Percentiles rank a stretch among this genome's conserved stretches.
Conservation (phyloP, 2,797 vertebrate genomes). For the Chelidonichthys spinosus region DNA sequence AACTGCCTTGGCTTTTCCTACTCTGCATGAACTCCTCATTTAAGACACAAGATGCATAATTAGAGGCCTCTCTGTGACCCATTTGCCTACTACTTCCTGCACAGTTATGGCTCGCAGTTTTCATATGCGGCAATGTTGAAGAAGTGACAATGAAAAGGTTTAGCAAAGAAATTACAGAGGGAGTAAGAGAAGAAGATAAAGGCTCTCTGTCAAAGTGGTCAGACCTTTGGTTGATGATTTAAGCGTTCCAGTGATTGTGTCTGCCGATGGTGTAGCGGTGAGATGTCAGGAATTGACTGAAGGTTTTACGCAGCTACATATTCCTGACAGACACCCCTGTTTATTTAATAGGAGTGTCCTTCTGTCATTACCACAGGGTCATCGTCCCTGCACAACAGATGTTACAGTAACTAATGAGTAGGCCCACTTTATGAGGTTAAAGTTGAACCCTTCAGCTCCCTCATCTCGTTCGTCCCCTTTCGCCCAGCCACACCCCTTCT, state of each 20-base stretch:
- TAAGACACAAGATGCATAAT: conserved; percentile 46
- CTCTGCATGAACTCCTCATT: conserved; percentile 34
- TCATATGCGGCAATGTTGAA: conserved; percentile 19
- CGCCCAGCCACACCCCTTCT: conserved; percentile 61
- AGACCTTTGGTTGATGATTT: conserved; percentile 50
- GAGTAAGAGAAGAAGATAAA: conserved; percentile 25
- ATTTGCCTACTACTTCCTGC: conserved; percentile 41
- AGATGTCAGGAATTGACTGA: conserved; percentile 54
- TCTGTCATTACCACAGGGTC: conserved; percentile 85
- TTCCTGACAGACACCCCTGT: conserved; percentile 77
- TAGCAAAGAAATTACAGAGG: conserved; percentile 46
- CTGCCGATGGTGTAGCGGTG: conserved; percentile 23
- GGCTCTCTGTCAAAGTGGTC: conserved; percentile 25
- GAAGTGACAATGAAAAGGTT: conserved; percentile 52
- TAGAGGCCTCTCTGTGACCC: conserved; percentile 48
- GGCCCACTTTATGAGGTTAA: conserved; percentile 86
- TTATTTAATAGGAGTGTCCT: conserved; percentile 81
- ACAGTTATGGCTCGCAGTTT: conserved; percentile 32
- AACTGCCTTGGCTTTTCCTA: conserved; percentile 25
- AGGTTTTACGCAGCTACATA: conserved; percentile 50
- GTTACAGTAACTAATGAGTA: conserved; percentile 88
- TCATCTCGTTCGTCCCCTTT: conserved; percentile 54
- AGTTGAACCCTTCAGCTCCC: conserved; percentile 80
- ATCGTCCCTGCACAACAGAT: conserved; percentile 81
- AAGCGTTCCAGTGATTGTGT: conserved; percentile 38